These are phyloP conservation scores for Vultur gryphus DNA, from an alignment of 2,797 vertebrate genomes.

Conservation along the genomic window DNA sequence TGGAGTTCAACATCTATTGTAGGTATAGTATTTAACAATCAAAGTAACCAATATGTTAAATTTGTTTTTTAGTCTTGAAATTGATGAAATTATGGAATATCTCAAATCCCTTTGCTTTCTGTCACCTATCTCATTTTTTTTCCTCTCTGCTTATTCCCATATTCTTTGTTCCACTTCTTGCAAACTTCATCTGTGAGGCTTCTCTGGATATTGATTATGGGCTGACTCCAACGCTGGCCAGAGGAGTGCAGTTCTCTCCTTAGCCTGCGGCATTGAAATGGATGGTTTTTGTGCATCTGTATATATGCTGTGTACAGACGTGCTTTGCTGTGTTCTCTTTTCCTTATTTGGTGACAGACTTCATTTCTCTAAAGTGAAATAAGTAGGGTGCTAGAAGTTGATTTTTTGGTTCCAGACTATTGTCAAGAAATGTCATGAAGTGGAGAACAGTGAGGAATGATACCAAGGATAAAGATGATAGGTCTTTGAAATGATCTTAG, in stretches of 20 bases:
- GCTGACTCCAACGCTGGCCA: neutral
- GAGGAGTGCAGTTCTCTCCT: neutral
- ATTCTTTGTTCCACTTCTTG: neutral
- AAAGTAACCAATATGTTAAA: neutral
- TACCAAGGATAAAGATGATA: neutral
- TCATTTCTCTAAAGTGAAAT: neutral
- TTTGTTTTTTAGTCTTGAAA: neutral
- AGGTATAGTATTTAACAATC: neutral
- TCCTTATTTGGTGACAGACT: neutral
- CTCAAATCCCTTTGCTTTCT: neutral
- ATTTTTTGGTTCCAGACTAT: neutral
- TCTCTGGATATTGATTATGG: neutral
- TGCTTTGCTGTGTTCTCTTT: neutral
- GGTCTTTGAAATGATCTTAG: neutral
- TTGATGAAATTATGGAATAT: neutral
- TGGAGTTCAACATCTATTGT: neutral
- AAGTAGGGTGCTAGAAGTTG: neutral
- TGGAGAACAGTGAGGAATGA: neutral
- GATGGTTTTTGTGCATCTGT: neutral
- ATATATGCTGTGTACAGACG: neutral
- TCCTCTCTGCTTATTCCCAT: neutral
- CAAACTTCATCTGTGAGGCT: neutral
- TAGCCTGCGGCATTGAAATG: neutral
- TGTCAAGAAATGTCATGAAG: neutral
- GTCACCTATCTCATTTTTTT: neutral